phyloP scores from a whole-genome alignment of 2,888 invertebrate species.

The Camptogramma bilineatum region DNA sequence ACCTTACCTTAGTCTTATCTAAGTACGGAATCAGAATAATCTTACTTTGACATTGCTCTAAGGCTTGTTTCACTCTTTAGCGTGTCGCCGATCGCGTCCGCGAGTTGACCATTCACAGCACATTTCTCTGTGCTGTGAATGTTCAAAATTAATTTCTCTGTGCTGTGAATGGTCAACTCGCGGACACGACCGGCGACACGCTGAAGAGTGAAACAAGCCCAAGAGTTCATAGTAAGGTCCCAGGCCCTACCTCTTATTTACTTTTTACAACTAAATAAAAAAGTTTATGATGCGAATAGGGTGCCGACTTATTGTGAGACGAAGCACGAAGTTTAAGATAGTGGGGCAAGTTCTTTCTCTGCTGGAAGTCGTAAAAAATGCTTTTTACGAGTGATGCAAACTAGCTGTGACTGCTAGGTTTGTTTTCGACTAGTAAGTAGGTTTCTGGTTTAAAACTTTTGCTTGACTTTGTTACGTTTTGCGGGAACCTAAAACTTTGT shows the following conservation, averaged over 20 bases:
- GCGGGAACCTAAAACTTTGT: neutral
- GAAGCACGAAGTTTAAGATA: slow-evolving; percentile 28
- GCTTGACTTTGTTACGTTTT: neutral
- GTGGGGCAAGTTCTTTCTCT: slow-evolving; percentile 26
- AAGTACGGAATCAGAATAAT: too few species aligned
- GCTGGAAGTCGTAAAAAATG: slow-evolving; percentile 29
- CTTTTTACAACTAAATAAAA: slow-evolving; percentile 27
- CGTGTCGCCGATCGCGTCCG: too few species aligned
- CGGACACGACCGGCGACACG: too few species aligned
- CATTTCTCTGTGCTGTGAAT: too few species aligned
- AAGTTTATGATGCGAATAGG: slow-evolving; percentile 27
- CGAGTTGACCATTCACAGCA: too few species aligned
- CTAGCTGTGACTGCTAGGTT: slow-evolving; percentile 47
- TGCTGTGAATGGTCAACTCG: too few species aligned
- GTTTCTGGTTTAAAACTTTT: slow-evolving; percentile 9
- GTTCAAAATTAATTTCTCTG: too few species aligned
- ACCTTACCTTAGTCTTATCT: too few species aligned
- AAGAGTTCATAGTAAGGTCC: too few species aligned
- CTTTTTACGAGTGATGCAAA: slow-evolving; percentile 32
- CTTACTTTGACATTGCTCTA: too few species aligned
- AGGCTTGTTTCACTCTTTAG: too few species aligned
- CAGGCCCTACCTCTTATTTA: slow-evolving; percentile 17
- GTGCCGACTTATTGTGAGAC: slow-evolving; percentile 23
- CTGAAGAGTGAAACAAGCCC: too few species aligned
- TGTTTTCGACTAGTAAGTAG: slow-evolving; percentile 21